These are phyloP conservation scores for Hydractinia echinata DNA, from an alignment of 30 jellyfish, hydroid and myxozoan species.

Conservation along the genomic window DNA sequence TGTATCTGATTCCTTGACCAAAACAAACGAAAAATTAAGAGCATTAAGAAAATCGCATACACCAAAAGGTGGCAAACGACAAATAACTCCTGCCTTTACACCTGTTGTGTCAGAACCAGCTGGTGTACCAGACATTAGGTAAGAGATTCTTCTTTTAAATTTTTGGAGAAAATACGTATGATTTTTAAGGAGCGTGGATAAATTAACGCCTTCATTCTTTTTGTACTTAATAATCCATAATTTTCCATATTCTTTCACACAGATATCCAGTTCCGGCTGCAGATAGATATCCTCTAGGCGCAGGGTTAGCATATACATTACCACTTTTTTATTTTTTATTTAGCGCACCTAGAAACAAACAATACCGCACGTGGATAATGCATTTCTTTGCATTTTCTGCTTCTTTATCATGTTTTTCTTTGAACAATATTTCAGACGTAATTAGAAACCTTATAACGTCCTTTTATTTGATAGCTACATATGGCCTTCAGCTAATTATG, in stretches of 20 bases:
- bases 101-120: slow-evolving; percentile 97
- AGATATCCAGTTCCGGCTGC: slow-evolving; percentile 99
- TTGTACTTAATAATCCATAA: neutral
- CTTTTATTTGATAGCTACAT: slow-evolving; percentile 30
- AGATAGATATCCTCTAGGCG: slow-evolving; percentile 95
- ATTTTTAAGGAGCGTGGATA: neutral
- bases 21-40: slow-evolving; percentile 67
- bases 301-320: slow-evolving; percentile 57
- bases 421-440: too few species aligned
- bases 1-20: slow-evolving; percentile 68
- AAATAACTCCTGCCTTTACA: slow-evolving; percentile 91
- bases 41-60: slow-evolving; percentile 51
- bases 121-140: slow-evolving; percentile 94
- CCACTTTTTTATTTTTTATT: too few species aligned
- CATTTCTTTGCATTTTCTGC: too few species aligned
- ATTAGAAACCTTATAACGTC: too few species aligned
- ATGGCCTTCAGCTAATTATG: slow-evolving; percentile 88
- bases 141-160: neutral
- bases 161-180: neutral
- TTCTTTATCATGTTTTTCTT: too few species aligned
- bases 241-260: slow-evolving; percentile 8
- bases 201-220: neutral
- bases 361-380: too few species aligned
- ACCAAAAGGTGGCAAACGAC: slow-evolving; percentile 65
- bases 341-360: too few species aligned